Percentiles rank a stretch among this genome's conserved stretches.
Evolutionary conservation across 1,140 invertebrate genomes (phyloP).

Genomic region (Heliconius hewitsoni): DNA sequence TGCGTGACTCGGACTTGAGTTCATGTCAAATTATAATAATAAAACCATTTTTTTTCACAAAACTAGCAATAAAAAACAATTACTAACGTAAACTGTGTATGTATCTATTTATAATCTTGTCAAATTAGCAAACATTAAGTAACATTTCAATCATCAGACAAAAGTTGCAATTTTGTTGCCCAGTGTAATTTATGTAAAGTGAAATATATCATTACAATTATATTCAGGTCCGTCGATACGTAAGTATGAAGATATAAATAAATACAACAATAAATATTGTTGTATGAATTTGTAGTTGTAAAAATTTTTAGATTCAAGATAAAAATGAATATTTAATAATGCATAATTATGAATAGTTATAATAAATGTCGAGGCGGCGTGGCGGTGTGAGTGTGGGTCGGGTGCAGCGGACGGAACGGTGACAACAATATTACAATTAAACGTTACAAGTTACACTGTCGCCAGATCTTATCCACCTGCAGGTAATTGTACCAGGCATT

Average conservation of each 20-base stretch:
- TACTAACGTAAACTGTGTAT: too few species aligned
- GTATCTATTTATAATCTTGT: too few species aligned
- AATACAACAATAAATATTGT: background rate
- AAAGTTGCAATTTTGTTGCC: too few species aligned
- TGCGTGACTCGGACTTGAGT: too few species aligned
- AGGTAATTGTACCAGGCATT: slow-evolving; percentile 42
- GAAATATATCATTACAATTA: too few species aligned
- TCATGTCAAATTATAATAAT: too few species aligned
- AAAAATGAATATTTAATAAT: slow-evolving; percentile 12
- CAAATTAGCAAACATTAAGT: too few species aligned
- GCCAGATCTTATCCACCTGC: slow-evolving; percentile 50
- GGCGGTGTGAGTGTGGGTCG: slow-evolving; percentile 8
- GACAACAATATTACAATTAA: slow-evolving; percentile 54
- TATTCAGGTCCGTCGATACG: background rate
- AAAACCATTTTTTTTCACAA: too few species aligned
- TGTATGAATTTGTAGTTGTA: background rate
- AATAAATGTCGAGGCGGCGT: slow-evolving; percentile 20
- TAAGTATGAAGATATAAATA: background rate
- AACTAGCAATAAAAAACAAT: too few species aligned
- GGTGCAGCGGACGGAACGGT: slow-evolving; percentile 37
- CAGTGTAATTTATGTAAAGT: too few species aligned
- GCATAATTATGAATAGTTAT: slow-evolving; percentile 11
- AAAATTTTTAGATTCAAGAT: background rate
- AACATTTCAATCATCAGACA: too few species aligned
- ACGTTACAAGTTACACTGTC: slow-evolving; percentile 32